Evolutionary conservation across 2,113 vertebrate genomes (phyloP), one percentile per base, ranked within the genome.

Genomic region (Bungarus multicinctus): DNA sequence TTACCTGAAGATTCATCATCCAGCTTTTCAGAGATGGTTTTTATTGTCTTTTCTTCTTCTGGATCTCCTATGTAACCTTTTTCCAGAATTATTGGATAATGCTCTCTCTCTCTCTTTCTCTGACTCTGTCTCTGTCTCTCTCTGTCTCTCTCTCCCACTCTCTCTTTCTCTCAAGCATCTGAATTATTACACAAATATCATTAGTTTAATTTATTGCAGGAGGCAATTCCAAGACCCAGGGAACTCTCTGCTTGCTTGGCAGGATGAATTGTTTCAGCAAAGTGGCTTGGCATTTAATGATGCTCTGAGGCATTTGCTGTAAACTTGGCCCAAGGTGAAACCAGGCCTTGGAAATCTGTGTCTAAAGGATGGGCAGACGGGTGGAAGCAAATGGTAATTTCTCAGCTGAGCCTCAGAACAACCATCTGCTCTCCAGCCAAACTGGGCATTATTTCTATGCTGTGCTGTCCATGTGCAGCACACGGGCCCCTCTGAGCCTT

Each of bases 41-140:
- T 92, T 92, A 89, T 89, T 74, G 22, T 7, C 16, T 53, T 81
- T 89, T 47, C 64, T 57, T 69, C 69, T n/a, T 39, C 60, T 30
- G 55, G 53, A 57, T 69, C 52, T 89, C 85, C 39, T 20, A 5
- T 34, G 47, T 88, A 92, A 92, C 57, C 91, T 88, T 50, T 89
- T 81, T 89, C 14, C 39, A 81, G 52, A 92, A 89, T 89, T 57
- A 69, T 64, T 55, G 25, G 27, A 85, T 89, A 85, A 92, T 92
- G 52, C 53, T 54, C 47, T 12, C 47, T 55, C 60, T 55, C 16
- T 81, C 27, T 89, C 6, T 6, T 5, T 2, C 90, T 2, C 53
- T 18, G 14, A 6, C 54, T 16, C 54, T n/a, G n/a, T 55, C 60
- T 55, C 25, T 47, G 20, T 89, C 6, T 4, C 7, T 2, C 90